Conservation (phyloP, 2,113 vertebrate species). For the Nerophis ophidion region DNA sequence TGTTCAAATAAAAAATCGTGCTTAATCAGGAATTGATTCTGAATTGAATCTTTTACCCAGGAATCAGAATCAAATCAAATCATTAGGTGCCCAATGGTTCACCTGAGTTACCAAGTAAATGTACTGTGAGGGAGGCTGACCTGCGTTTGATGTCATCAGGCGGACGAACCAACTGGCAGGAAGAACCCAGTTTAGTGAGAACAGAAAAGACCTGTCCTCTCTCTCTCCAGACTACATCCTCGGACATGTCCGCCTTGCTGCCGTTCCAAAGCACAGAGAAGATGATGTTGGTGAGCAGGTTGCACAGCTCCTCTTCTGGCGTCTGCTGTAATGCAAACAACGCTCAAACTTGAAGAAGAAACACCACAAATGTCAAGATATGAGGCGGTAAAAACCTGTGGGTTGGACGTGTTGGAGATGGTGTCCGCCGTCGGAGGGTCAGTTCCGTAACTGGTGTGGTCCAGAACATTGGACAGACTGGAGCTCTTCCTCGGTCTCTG, state of each 20-base stretch:
- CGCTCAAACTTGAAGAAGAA: not conserved
- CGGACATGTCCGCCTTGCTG: conserved; percentile 79
- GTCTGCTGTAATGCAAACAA: conserved; percentile 73
- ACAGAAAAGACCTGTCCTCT: conserved; percentile 94
- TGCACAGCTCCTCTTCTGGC: conserved; percentile 93
- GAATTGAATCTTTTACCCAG: too few species aligned
- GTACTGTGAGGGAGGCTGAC: conserved; percentile 52
- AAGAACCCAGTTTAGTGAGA: conserved; percentile 90
- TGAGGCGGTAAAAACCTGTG: conserved; percentile 73
- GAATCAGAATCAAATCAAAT: too few species aligned
- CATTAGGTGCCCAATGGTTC: not conserved
- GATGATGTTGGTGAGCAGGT: conserved; percentile 91
- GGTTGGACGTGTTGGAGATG: conserved; percentile 88
- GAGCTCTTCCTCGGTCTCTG: conserved; percentile 82
- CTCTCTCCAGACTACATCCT: conserved; percentile 84
- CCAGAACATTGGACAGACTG: conserved; percentile 92
- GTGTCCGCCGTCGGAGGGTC: conserved; percentile 80
- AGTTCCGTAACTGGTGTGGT: conserved; percentile 83
- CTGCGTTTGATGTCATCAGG: conserved; percentile 94
- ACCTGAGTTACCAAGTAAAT: not conserved
- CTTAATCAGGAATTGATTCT: too few species aligned
- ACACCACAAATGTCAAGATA: not conserved
- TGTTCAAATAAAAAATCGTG: too few species aligned
- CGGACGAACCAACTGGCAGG: conserved; percentile 83
- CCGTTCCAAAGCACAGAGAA: conserved; percentile 91